These are phyloP conservation scores for Mesorhabditis spiculigera DNA, from an alignment of 2,888 invertebrate species.

Conservation along the genomic window DNA sequence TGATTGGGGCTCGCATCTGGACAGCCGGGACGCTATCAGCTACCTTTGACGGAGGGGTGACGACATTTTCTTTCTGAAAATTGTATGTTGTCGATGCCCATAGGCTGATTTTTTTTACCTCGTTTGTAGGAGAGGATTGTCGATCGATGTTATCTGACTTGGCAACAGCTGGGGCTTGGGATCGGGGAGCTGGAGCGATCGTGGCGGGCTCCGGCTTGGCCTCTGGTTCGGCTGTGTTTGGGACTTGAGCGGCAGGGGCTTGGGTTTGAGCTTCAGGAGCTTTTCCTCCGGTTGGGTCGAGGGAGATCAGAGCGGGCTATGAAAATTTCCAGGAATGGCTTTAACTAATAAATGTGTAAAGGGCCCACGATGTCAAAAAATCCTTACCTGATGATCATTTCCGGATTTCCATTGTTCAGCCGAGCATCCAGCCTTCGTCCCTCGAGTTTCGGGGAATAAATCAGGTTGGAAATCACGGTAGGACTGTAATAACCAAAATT, in stretches of 20 bases:
- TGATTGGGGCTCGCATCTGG: too few relatives aligned
- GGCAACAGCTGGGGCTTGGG: neutral
- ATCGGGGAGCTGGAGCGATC: slow-evolving; percentile 6
- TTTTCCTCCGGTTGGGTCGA: slow-evolving; percentile 20
- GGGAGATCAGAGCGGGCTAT: slow-evolving; percentile 26
- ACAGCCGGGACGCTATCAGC: too few relatives aligned
- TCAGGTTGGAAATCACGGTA: slow-evolving; percentile 91
- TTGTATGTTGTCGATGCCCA: too few relatives aligned
- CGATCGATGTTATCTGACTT: too few relatives aligned
- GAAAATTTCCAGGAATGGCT: neutral
- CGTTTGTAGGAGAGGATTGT: too few relatives aligned
- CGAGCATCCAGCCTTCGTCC: slow-evolving; percentile 75
- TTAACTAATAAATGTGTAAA: too few relatives aligned
- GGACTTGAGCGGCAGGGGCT: slow-evolving; percentile 10
- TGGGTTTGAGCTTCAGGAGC: slow-evolving; percentile 19
- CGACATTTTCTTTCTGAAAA: too few relatives aligned
- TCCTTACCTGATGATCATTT: slow-evolving; percentile 65
- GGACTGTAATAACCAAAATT: slow-evolving; percentile 65
- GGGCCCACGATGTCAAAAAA: too few relatives aligned
- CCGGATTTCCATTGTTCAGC: slow-evolving; percentile 80
- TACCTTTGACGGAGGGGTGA: too few relatives aligned
- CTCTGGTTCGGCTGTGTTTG: neutral
- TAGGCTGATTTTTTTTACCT: too few relatives aligned
- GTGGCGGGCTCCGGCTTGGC: slow-evolving; percentile 5
- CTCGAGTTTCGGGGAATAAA: slow-evolving; percentile 84